These are phyloP conservation scores for Aurelia aurita DNA, from an alignment of 30 jellyfish, hydroid and myxozoan genomes.

Conservation along the genomic window DNA sequence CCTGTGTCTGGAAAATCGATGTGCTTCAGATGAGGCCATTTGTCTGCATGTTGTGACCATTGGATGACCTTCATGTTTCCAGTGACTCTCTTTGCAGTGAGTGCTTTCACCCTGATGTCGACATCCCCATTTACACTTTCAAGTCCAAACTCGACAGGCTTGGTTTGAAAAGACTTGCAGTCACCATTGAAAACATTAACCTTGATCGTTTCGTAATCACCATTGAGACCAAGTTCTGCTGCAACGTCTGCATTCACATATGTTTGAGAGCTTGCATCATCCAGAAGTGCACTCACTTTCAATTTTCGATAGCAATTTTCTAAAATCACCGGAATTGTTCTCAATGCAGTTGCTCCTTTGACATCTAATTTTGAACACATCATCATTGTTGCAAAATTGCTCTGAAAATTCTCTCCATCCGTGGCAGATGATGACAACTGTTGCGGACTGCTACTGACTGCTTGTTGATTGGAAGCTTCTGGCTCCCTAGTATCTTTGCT, in stretches of 20 bases:
- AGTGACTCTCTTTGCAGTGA: slow-evolving; percentile 55
- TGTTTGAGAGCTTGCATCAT: slow-evolving; percentile 77
- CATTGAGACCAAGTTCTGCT: slow-evolving; percentile 49
- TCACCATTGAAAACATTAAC: slow-evolving; percentile 25
- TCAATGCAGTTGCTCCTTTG: slow-evolving; percentile 31
- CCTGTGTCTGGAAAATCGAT: not conserved
- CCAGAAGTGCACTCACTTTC: slow-evolving; percentile 56
- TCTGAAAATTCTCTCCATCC: too few relatives aligned
- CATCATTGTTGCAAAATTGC: too few relatives aligned
- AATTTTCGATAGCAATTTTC: slow-evolving; percentile 15
- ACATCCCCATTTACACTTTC: slow-evolving; percentile 63
- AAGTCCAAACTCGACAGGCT: slow-evolving; percentile 49
- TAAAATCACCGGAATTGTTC: slow-evolving; percentile 65
- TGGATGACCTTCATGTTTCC: slow-evolving; percentile 42
- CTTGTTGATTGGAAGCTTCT: not conserved
- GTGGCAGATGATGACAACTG: slow-evolving; percentile 28
- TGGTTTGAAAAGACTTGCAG: slow-evolving; percentile 11
- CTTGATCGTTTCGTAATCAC: not conserved
- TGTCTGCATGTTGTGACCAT: slow-evolving; percentile 17
- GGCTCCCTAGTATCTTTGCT: too few relatives aligned
- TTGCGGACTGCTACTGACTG: slow-evolving; percentile 16
- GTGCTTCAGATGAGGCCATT: not conserved
- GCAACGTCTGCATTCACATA: slow-evolving; percentile 66
- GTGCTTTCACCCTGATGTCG: slow-evolving; percentile 24
- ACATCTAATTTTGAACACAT: too few relatives aligned